Percentiles rank a stretch among this genome's conserved stretches.
Evolutionary conservation across 53 echinoderm and acorn worm genomes (phyloP).

Genomic region (Astropecten irregularis): DNA sequence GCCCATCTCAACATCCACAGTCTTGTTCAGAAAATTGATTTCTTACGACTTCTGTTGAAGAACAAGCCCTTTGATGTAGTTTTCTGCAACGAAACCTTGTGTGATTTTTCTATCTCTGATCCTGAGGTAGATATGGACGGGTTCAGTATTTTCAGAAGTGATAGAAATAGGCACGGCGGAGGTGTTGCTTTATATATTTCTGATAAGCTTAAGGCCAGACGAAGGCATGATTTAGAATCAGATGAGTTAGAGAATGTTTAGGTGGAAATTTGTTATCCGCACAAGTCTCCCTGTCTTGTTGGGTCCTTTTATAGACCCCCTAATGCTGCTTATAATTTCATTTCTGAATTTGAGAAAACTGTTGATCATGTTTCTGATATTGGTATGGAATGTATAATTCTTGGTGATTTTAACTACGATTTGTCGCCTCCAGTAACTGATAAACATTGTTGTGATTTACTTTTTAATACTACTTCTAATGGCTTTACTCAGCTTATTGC

Average conservation of each 20-base stretch:
- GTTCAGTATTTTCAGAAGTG: slow-evolving; percentile 14
- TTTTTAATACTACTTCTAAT: neutral
- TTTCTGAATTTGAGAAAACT: neutral
- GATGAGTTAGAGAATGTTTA: slow-evolving; percentile 16
- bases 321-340: neutral
- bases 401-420: too few species aligned
- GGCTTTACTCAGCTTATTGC: neutral
- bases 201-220: neutral
- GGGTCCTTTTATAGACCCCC: slow-evolving; percentile 42
- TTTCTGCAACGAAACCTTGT: slow-evolving; percentile 40
- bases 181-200: slow-evolving; percentile 35
- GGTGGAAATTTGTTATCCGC: neutral
- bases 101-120: slow-evolving; percentile 39
- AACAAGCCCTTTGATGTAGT: slow-evolving; percentile 11
- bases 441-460: neutral
- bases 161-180: slow-evolving; percentile 38
- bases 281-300: slow-evolving; percentile 14
- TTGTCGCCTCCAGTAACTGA: too few species aligned
- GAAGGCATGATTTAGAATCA: neutral
- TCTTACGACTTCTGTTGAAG: neutral
- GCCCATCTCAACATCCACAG: slow-evolving; percentile 4
- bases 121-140: slow-evolving; percentile 23
- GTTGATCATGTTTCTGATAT: neutral
- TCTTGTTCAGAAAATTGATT: neutral
- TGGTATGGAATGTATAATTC: too few species aligned